Evolutionary conservation across 2,888 invertebrate genomes (phyloP).

Genomic region (Nomada fucata): DNA sequence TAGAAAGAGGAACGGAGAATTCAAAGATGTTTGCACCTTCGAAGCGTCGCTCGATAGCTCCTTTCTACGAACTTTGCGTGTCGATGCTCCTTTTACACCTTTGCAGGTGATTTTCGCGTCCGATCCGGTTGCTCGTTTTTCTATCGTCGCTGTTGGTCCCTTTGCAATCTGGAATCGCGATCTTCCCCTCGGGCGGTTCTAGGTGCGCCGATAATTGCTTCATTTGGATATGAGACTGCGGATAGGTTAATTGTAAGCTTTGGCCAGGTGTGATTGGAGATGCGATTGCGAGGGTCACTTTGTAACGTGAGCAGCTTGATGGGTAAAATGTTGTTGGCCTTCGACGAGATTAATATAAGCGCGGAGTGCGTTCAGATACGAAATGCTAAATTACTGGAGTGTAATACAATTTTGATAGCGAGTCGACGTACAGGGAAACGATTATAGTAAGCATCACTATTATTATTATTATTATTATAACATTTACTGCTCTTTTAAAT

Average conservation of each 20-base stretch:
- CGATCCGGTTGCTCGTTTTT: background rate
- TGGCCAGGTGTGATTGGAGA: constrained; percentile 9
- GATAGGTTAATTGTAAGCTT: constrained; percentile 15
- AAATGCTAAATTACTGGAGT: constrained; percentile 1
- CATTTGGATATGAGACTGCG: constrained; percentile 27
- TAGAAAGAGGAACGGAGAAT: constrained; percentile 11
- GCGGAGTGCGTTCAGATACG: background rate
- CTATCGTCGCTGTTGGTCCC: constrained; percentile 1
- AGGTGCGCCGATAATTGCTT: constrained; percentile 41
- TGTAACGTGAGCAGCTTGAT: background rate
- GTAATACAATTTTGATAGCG: background rate
- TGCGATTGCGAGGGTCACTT: constrained; percentile 5
- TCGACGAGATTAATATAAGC: constrained; percentile 9
- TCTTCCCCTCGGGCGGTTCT: constrained; percentile 13
- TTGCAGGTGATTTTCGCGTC: constrained; percentile 1
- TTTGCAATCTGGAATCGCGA: constrained; percentile 13
- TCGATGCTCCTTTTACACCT: background rate
- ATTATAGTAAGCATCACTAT: no score
- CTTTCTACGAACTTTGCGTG: background rate
- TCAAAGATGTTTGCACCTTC: constrained; percentile 21
- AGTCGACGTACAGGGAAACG: no score
- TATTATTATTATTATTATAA: no score
- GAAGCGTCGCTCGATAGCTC: constrained; percentile 29
- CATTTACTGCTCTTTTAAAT: no score
- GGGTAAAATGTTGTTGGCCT: background rate